phyloP scores from a whole-genome alignment of 1,140 invertebrate species.

The Philaenus spumarius region DNA sequence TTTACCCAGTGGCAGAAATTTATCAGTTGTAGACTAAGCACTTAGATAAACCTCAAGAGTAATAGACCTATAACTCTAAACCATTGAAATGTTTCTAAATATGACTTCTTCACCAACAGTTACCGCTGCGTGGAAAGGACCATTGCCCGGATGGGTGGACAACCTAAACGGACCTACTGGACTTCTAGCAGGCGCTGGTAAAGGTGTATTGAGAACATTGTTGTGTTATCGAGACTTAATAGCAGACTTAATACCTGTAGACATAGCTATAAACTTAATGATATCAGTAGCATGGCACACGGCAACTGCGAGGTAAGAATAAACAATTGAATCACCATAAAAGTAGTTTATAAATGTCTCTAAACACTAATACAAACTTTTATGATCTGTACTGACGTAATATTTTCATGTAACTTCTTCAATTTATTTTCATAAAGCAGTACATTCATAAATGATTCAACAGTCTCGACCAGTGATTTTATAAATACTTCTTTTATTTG shows the following conservation, averaged over 20 bases:
- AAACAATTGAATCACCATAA: conserved; percentile 20
- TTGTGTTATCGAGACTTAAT: conserved; percentile 52
- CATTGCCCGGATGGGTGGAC: conserved; percentile 83
- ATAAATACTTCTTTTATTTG: too few relatives aligned
- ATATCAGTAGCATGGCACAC: conserved; percentile 67
- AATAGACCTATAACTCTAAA: neutral
- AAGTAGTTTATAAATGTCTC: neutral
- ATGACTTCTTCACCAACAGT: conserved; percentile 43
- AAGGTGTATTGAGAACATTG: conserved; percentile 69
- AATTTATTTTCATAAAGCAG: too few relatives aligned
- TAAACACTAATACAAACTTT: too few relatives aligned
- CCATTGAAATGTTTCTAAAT: neutral
- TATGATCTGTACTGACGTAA: too few relatives aligned
- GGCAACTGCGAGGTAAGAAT: conserved; percentile 53
- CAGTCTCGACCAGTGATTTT: too few relatives aligned
- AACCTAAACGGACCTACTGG: conserved; percentile 90
- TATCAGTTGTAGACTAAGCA: too few relatives aligned
- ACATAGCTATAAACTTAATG: conserved; percentile 71
- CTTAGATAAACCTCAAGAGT: too few relatives aligned
- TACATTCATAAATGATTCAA: too few relatives aligned
- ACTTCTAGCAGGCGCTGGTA: conserved; percentile 62
- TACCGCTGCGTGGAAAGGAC: conserved; percentile 59
- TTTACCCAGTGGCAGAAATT: too few relatives aligned
- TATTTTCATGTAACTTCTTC: too few relatives aligned
- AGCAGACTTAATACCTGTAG: conserved; percentile 80